Conservation (phyloP, 2,113 vertebrate genomes). For the Bos indicus region DNA sequence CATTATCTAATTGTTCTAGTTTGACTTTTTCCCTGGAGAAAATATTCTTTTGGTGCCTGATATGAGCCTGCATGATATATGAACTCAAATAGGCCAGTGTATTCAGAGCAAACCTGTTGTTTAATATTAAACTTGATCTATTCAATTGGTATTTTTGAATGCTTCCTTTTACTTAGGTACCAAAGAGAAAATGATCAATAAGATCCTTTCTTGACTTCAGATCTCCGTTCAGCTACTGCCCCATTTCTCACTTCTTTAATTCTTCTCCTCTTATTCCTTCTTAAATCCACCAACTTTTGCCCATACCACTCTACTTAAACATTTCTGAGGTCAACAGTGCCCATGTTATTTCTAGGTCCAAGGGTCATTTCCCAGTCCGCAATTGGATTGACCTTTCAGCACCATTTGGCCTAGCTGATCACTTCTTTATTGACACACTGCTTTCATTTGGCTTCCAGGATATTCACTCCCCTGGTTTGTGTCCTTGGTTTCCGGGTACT, state of each 20-base stretch:
- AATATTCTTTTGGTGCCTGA: constrained; percentile 14
- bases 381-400: background rate
- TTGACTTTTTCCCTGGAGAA: constrained; percentile 18
- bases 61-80: background rate
- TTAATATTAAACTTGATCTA: constrained; percentile 24
- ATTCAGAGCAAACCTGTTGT: background rate
- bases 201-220: background rate
- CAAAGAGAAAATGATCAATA: background rate
- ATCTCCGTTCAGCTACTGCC: background rate
- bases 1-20: background rate
- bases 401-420: background rate
- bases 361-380: background rate
- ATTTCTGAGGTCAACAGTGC: background rate
- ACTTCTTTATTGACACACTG: background rate
- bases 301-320: background rate
- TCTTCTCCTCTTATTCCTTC: background rate
- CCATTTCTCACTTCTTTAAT: background rate
- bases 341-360: background rate
- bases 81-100: background rate
- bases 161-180: background rate
- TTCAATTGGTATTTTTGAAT: background rate
- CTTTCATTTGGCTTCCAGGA: background rate
- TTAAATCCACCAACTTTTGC: background rate
- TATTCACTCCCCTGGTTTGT: background rate
- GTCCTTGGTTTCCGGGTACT: background rate